These are phyloP conservation scores for Leucoraja erinaceus DNA, from an alignment of 2,113 vertebrate genomes.

Conservation along the genomic window DNA sequence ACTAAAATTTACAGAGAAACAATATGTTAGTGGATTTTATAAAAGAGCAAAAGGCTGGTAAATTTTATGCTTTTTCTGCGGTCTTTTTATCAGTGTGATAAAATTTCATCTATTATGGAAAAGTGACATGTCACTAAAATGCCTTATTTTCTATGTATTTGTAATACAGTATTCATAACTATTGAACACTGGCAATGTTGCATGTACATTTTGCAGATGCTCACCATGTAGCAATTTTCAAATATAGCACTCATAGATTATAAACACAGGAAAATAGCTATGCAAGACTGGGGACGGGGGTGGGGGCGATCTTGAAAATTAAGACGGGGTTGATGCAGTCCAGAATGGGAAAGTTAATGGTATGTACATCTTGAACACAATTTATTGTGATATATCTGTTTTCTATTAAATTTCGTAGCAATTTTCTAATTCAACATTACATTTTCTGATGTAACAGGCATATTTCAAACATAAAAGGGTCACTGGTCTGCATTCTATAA, in stretches of 20 bases:
- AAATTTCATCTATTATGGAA: conserved; percentile 61
- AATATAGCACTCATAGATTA: conserved; percentile 23
- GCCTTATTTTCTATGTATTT: conserved; percentile 99
- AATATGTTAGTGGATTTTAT: conserved; percentile 71
- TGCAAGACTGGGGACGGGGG: conserved; percentile 13
- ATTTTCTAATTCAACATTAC: conserved; percentile 34
- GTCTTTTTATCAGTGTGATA: conserved; percentile 87
- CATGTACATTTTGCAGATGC: conserved; percentile 53
- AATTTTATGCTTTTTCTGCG: conserved; percentile 79
- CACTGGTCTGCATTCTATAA: conserved; percentile 29
- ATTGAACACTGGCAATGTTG: conserved; percentile 74
- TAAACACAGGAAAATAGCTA: conserved; percentile 38
- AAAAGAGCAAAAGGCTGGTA: conserved; percentile 78
- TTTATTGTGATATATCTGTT: conserved; percentile 31
- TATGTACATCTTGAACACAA: conserved; percentile 30
- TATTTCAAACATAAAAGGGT: conserved; percentile 30
- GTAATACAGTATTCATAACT: conserved; percentile 66
- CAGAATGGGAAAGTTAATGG: conserved; percentile 34
- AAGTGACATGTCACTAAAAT: conserved; percentile 94
- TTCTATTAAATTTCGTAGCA: conserved; percentile 34
- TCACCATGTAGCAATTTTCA: conserved; percentile 37
- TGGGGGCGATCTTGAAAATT: background rate
- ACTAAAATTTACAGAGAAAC: conserved; percentile 65
- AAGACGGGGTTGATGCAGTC: background rate
- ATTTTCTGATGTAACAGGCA: conserved; percentile 33